phyloP scores from a whole-genome alignment of 92 coral and sea anemone genomes.

The Siderastrea radians region DNA sequence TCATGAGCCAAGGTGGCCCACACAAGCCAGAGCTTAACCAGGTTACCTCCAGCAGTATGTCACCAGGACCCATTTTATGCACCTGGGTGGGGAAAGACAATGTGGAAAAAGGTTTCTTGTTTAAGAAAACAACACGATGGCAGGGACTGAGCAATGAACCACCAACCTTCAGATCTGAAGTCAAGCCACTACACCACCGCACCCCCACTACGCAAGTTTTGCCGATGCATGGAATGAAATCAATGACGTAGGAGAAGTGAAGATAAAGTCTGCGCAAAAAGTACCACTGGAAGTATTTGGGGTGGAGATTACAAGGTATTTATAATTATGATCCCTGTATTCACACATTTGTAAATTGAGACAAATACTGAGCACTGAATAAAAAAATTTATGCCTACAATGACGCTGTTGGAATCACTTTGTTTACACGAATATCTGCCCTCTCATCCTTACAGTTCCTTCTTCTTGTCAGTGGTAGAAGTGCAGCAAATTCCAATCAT shows the following conservation, averaged over 20 bases:
- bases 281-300: constrained; percentile 67
- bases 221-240: constrained; percentile 65
- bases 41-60: no score
- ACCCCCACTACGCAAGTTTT: neutral
- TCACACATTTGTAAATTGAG: neutral
- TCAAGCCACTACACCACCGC: no score
- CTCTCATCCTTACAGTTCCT: constrained; percentile 45
- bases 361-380: neutral
- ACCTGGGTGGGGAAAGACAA: no score
- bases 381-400: neutral
- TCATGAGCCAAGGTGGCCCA: no score
- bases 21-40: no score
- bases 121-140: no score
- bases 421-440: neutral
- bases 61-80: no score
- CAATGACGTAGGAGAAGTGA: constrained; percentile 52
- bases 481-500: constrained; percentile 51
- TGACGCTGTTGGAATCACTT: neutral
- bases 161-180: no score
- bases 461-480: constrained; percentile 55
- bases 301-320: constrained; percentile 18
- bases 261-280: constrained; percentile 51
- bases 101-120: no score
- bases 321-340: neutral
- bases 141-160: no score